Conservation (phyloP, 1,140 invertebrate genomes). For the Lordiphosa collinella region DNA sequence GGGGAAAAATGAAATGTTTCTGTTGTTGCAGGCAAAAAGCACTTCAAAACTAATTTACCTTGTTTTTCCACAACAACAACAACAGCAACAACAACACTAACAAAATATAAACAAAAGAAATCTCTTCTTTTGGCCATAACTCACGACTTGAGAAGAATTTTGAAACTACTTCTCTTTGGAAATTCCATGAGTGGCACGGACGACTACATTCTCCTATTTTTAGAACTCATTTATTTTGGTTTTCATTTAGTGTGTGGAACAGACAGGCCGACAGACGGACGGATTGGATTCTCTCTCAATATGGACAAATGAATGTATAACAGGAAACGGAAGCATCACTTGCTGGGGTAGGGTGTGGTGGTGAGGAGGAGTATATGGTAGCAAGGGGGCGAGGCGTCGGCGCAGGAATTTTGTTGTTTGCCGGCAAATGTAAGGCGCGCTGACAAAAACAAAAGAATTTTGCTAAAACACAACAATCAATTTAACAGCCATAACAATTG, state of each 20-base stretch:
- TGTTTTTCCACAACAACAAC: conserved; percentile 48
- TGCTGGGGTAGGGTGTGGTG: not conserved
- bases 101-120: conserved; percentile 32
- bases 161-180: conserved; percentile 20
- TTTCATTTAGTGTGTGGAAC: conserved; percentile 23
- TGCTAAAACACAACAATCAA: conserved; percentile 11
- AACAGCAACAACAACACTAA: not conserved
- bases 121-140: conserved; percentile 26
- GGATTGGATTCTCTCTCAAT: too few relatives aligned
- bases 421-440: conserved; percentile 52
- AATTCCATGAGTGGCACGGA: conserved; percentile 29
- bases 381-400: not conserved
- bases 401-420: conserved; percentile 34
- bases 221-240: conserved; percentile 49
- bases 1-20: conserved; percentile 30
- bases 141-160: conserved; percentile 33
- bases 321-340: conserved; percentile 60
- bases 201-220: not conserved
- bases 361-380: too few relatives aligned
- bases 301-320: conserved; percentile 13
- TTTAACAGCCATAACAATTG: conserved; percentile 1
- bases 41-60: conserved; percentile 64
- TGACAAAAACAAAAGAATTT: too few relatives aligned
- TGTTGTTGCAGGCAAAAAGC: conserved; percentile 28
- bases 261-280: conserved; percentile 1